Base-by-base conservation (phyloP, 2,797 vertebrate genomes). In the Gila robusta region DNA sequence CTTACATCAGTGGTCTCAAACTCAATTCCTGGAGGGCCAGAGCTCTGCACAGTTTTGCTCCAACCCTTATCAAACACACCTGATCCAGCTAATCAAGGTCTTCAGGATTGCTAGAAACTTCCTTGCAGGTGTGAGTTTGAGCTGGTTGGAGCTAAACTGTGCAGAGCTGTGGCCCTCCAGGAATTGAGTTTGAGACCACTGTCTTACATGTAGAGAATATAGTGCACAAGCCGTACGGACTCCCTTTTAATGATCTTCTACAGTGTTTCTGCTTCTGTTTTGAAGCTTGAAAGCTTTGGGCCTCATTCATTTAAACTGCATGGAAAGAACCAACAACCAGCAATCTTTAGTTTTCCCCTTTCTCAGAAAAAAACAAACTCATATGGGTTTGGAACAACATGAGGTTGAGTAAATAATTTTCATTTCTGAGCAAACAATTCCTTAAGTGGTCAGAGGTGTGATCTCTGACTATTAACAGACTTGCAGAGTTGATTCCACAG, bases 401-500 rank as follows among this genome's bases (percentile, higher is more conserved):
- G 8, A 41, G 8, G 37, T 39, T 44, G 5, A 79, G 37, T 19
- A 64, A 79, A 79, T 62, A 6, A 17, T 39, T 64, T 62, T 28
- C 0, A 8, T 79, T 64, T 44, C n/a, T 28, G n/a, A 28, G n/a
- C 16, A 10, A 62, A 62, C 23, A 44, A 28, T 79, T 79, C 77
- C n/a, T 64, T 44, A 28, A 26, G 37, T 64, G 52, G 12, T 78
- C 5, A n/a, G 28, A 52, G 44, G 79, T 69, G 64, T 2, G 7
- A 81, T 81, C 66, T 54, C 19, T 37, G 64, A 70, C 21, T 81
- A 39, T 70, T 70, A 81, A 70, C 47, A 64, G n/a, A 39, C 54
- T 26, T 44, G 37, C 37, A 0, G 17, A 23, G 54, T 44, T 73
- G 9, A 66, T 67, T 39, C 52, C 59, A 67, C 28, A 77, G 44